Conservation (phyloP, 2,797 vertebrate genomes). For the Loris lydekkerianus region DNA sequence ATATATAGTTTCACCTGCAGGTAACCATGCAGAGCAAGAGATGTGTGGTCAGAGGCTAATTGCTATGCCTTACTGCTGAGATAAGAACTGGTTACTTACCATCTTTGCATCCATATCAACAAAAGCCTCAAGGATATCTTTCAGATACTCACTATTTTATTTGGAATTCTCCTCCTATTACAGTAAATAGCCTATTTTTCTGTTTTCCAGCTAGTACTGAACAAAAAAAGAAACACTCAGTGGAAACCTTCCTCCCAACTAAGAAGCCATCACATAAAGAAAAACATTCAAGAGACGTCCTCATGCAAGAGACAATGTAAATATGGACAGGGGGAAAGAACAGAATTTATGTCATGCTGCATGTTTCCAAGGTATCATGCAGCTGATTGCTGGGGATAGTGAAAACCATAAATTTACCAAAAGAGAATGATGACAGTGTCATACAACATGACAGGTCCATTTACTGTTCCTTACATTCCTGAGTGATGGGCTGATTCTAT, state of each 20-base stretch:
- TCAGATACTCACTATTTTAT: neutral
- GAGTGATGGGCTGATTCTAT: neutral
- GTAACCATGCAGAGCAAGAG: neutral
- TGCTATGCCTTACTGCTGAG: neutral
- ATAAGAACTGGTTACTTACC: neutral
- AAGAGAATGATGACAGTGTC: slow-evolving; percentile 32
- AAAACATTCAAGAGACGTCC: neutral
- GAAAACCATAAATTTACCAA: neutral
- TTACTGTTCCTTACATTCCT: neutral
- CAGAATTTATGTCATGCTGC: neutral
- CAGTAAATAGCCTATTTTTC: neutral
- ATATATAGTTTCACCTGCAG: neutral
- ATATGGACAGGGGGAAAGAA: neutral
- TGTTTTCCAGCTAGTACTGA: neutral
- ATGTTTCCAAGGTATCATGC: neutral
- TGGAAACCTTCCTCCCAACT: neutral
- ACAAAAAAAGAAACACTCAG: slow-evolving; percentile 16
- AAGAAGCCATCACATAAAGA: slow-evolving; percentile 14
- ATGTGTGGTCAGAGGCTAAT: neutral
- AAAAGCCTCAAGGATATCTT: neutral
- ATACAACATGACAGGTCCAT: neutral
- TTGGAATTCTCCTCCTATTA: neutral
- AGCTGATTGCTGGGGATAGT: neutral
- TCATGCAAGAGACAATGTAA: neutral
- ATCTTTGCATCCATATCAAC: neutral